Base-by-base conservation (phyloP, 2,113 vertebrate species). In the Esox niger region DNA sequence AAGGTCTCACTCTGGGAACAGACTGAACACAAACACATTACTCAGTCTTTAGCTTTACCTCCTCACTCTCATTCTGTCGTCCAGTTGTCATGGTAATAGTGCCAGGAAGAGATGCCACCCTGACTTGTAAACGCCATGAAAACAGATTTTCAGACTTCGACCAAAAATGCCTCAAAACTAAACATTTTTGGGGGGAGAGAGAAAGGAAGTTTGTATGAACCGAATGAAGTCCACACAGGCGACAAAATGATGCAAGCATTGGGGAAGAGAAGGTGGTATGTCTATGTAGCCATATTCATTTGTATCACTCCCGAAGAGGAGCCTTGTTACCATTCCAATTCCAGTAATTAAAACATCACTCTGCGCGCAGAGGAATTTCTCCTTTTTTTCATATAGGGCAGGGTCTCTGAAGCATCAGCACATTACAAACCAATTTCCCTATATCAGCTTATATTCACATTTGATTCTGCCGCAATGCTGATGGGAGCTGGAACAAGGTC, bases 371-470 rank as follows among this genome's bases (percentile, higher is more conserved):
- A 82, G 84, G 87, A 92, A 88, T 87, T 88, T 92, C 69, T 82
- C 0, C 8, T 29, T 49, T 31, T 23, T 65, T 66, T 7, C 27
- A 87, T 85, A 86, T 90, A 88, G 82, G 87, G 84, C 81, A 86
- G 84, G 90, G 91, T 93, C 93, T 94, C 88, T 89, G 89, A 91
- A 91, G 93, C 91, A 94, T 94, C 93, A 94, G 94, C 94, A 94
- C 92, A 95, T 96, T 96, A 94, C 93, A 93, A 94, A 94, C 91
- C 94, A 95, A 98, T 98, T 98, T 96, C 93, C 94, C 92, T 93
- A 93, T 93, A 95, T 97, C 94, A 96, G 91, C 93, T 95, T 93
- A 93, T 95, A 97, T 96, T 94, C 95, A 95, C 91, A 91, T 95
- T 93, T 96, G 94, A 96, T 97, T 96, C 94, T 92, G 91, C 92